phyloP scores from a whole-genome alignment of 2,797 vertebrate genomes.

The Pseudotriccus pelzelni region DNA sequence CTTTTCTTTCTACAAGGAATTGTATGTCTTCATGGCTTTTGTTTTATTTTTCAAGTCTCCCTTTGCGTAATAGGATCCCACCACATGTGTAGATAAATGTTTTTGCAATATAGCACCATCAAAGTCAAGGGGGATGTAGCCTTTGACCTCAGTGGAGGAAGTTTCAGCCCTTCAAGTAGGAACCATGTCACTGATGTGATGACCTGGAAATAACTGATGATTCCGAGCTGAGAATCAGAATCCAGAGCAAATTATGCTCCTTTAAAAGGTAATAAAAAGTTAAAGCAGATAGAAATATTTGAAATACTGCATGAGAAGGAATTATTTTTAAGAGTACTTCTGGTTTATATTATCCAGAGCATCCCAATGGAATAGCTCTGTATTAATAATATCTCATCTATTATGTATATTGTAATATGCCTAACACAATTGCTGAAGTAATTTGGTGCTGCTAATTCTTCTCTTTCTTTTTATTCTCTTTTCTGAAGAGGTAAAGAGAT shows the following conservation, averaged over 20 bases:
- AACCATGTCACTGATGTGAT: not conserved
- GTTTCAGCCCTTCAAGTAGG: not conserved
- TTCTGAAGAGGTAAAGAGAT: not conserved
- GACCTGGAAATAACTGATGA: not conserved
- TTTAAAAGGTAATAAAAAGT: not conserved
- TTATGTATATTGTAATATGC: conserved; percentile 58
- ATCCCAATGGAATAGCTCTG: conserved; percentile 35
- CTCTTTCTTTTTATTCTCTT: not conserved
- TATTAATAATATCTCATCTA: conserved; percentile 64
- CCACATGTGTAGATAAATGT: not conserved
- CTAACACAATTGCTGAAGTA: conserved; percentile 24
- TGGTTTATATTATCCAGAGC: conserved; percentile 28
- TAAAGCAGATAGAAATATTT: not conserved
- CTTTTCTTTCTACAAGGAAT: not conserved
- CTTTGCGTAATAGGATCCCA: not conserved
- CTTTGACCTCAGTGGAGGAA: not conserved
- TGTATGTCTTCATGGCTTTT: not conserved
- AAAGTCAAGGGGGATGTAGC: not conserved
- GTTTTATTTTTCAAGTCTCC: rapidly evolving
- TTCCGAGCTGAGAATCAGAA: not conserved
- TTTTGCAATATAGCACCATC: not conserved
- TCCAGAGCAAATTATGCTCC: not conserved
- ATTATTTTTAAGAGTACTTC: not conserved
- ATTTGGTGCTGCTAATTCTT: conserved; percentile 45
- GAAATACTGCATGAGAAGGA: not conserved